Base-by-base conservation (phyloP, 2,888 invertebrate species). In the Beris chalybata region DNA sequence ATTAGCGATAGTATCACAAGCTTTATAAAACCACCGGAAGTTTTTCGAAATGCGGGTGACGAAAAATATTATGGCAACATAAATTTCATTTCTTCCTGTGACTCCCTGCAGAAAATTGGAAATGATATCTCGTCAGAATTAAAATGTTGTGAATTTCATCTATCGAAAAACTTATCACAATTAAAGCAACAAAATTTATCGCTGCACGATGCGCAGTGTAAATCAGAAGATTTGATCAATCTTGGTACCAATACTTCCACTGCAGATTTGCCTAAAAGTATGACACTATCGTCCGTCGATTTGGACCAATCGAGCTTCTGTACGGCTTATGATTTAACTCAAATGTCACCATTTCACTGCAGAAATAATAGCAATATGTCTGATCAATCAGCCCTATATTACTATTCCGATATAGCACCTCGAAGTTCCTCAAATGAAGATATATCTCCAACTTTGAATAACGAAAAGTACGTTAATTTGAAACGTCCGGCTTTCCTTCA, bases 301-400 rank as follows among this genome's bases (percentile, higher is more conserved):
- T 68, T 72, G 22, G 71, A 73, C 65, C 69, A 72, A 58, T 70
- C 71, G 5, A 71, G 71, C 32, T 71, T 70, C 52, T 71, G 72
- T 57, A 72, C 74, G 4, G 72, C 73, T 4, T 74, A 72, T 59
- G 73, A 74, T 65, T 65, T 74, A n/a, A 72, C 72, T 0, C 72
- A 71, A 53, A 69, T 63, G 29, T 83, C 83, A 29, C 83, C 85
- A 4, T 81, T 85, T 71, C 87, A 87, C 71, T 86, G 86, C 72
- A 83, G 86, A 67, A 86, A 86, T 73, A 86, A 86, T 74, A 86
- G 86, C 70, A 81, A 80, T 63, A 76, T 80, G n/a, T 83, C 83
- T 15, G 87, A 87, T 71, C 87, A 88, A 69, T 85, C 88, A 65
- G 92, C 91, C 43, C 93, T 93, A 0, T 93, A 93, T 75, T 93